phyloP scores from a whole-genome alignment of 1,140 invertebrate species.

The Prorops nasuta region DNA sequence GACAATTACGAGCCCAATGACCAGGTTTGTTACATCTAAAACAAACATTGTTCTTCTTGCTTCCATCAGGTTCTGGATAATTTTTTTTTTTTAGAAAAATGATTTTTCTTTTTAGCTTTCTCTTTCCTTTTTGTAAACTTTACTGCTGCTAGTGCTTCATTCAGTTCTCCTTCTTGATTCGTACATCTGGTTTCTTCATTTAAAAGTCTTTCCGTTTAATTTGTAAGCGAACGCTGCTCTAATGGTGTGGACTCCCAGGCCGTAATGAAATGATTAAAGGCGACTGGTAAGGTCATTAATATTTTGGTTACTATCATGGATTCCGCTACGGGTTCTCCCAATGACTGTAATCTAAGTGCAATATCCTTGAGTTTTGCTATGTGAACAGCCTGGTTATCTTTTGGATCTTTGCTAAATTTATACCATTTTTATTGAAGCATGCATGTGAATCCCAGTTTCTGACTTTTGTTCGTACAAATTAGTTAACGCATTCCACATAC shows the following conservation, averaged over 20 bases:
- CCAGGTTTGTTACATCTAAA: conserved; percentile 7
- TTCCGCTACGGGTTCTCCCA: conserved; percentile 26
- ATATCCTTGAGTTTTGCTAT: conserved; percentile 30
- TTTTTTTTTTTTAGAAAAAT: neutral
- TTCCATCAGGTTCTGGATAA: neutral
- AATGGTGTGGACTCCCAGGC: neutral
- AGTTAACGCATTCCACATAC: conserved; percentile 42
- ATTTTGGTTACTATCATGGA: conserved; percentile 37
- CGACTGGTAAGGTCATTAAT: conserved; percentile 32
- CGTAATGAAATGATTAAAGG: conserved; percentile 15
- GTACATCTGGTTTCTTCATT: conserved; percentile 1
- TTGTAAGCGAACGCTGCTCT: neutral
- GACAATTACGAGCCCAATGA: conserved; percentile 11
- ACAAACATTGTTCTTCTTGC: conserved; percentile 2
- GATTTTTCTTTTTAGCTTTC: neutral
- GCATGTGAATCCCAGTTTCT: conserved; percentile 36
- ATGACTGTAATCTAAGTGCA: conserved; percentile 19
- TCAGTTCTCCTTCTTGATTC: conserved; percentile 9
- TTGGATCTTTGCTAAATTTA: conserved; percentile 17
- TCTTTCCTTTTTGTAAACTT: conserved; percentile 2
- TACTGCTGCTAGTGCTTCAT: conserved; percentile 6
- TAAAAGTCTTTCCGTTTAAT: conserved; percentile 7
- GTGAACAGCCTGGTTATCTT: conserved; percentile 17
- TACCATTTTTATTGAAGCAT: conserved; percentile 41
- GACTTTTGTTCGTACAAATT: conserved; percentile 44